These are phyloP conservation scores for Danio tinwini DNA, from an alignment of 2,797 vertebrate genomes.

Conservation along the genomic window DNA sequence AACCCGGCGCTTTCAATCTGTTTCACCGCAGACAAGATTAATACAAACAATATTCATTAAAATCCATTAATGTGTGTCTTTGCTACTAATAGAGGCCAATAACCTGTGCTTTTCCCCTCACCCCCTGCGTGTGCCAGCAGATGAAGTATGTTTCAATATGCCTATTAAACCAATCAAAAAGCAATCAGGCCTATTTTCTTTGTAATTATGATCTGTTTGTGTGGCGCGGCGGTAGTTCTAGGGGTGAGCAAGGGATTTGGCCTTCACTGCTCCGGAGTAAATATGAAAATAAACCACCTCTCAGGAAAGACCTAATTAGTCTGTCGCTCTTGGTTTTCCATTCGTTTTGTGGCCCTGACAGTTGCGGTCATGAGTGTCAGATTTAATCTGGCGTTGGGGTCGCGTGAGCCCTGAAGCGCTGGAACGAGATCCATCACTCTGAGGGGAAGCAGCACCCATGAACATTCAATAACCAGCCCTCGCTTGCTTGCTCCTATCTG, in stretches of 20 bases:
- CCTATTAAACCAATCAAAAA: conserved; percentile 60
- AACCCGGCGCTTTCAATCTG: conserved; percentile 21
- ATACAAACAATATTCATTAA: conserved; percentile 46
- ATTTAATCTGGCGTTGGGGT: conserved; percentile 78
- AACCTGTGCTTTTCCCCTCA: conserved; percentile 31
- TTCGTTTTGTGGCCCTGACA: conserved; percentile 71
- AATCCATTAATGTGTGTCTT: conserved; percentile 34
- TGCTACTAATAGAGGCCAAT: conserved; percentile 34
- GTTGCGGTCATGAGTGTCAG: conserved; percentile 75
- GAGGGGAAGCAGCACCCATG: conserved; percentile 66
- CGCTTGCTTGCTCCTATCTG: conserved; percentile 51
- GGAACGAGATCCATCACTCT: conserved; percentile 74
- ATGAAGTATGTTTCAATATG: conserved; percentile 58
- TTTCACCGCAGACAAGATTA: conserved; percentile 44
- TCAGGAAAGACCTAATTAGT: conserved; percentile 77
- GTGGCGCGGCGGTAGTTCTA: conserved; percentile 40
- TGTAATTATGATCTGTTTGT: conserved; percentile 61
- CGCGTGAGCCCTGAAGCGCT: conserved; percentile 68
- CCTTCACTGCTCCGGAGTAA: conserved; percentile 72
- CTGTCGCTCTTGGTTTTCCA: conserved; percentile 71
- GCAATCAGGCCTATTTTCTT: conserved; percentile 58
- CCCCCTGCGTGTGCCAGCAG: conserved; percentile 42
- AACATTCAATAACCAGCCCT: conserved; percentile 74
- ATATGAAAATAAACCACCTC: conserved; percentile 79
- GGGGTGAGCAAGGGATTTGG: conserved; percentile 41